Base-by-base conservation (phyloP, 2,797 vertebrate species). In the Muraenolepis orangiensis region DNA sequence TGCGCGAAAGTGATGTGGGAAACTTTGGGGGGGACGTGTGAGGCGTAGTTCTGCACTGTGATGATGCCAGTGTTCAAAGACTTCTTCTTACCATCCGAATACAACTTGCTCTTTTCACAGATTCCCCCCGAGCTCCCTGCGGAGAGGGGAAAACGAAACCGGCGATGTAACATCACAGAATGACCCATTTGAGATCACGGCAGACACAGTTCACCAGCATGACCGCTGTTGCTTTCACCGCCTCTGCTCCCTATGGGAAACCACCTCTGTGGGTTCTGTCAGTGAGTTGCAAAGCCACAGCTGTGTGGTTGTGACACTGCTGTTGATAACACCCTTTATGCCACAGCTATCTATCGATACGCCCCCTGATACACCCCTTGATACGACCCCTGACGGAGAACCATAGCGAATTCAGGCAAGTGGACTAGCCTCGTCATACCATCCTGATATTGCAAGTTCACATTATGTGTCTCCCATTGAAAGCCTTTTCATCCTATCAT, bases 1-100 rank as follows among this genome's bases (percentile, higher is more conserved):
- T 99, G 98, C 66, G 98, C 98, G 87, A 99, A 99, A 69, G 98
- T 99, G 84, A 99, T 99, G 80, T 99, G 98, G 72, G 98, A 99
- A 83, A 99, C 98, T 88, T 99, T 99, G 12, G 98, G 97, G 57
- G 98, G 98, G 8, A 99, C 98, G 16, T 99, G 98, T 81, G 98
- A 98, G 72, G 97, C 98, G 26, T 99, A 99, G 88, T 99, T 99
- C 93, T 99, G 97, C 51, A 99, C 98, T 12, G 98, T 99, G 85
- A 99, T 99, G 85, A 99, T 99, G 67, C 98, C 98, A 29, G 98
- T 99, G 92, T 99, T 99, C 77, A 99, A 92, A 72, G 98, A 99
- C 86, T 99, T 99, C 95, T 96, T 99, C 84, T 99, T 99, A 3
- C 97, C 98, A 74, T 99, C 98, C 0, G 98, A 99, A 88, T 99